Evolutionary conservation across 35 echinoderm and acorn worm genomes (phyloP), one percentile per base, ranked within the genome.

Genomic region (Stichopus chloronotus): DNA sequence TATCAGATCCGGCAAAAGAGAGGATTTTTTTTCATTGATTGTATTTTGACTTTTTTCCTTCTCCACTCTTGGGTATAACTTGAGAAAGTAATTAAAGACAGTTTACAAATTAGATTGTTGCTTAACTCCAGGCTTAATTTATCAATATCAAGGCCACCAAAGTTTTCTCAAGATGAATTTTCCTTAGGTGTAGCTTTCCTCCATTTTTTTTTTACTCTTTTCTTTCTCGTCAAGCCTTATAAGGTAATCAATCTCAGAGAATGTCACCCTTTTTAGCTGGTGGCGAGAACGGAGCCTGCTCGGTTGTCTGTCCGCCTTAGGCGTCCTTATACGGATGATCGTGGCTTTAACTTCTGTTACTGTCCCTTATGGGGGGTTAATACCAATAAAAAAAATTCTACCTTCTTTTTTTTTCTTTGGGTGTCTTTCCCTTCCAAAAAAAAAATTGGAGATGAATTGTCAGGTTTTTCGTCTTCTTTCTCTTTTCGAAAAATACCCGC

Each of bases 41-140:
- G 52, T 85, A 53, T 85, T 58, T 58, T 58, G 55, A 85, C 58
- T n/a, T 55, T 21, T 58, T 56, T 43, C 30, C 30, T 43, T 43
- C 30, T 43, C 30, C 30, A 85, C 82, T 85, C 82, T 58, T 30
- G 82, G 82, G 82, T 85, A 85, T 85, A 85, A 85, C 82, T 58
- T 85, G 82, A 85, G 82, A 58, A 85, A 85, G 82, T 85, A 85
- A 85, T 85, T 85, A 85, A 58, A 85, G 82, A 23, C 82, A 85
- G 82, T 85, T 85, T 85, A 85, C 82, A 85, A 85, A 85, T 85
- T 85, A 85, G 82, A 85, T 85, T 85, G 82, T 85, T 85, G 82
- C 82, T 85, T 85, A 58, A 85, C 82, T 85, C 24, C 55, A 58
- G 82, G 82, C 82, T 85, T 85, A 85, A 85, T 85, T 85, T 85